Percentiles rank a stretch among this genome's conserved stretches.
phyloP scores from a whole-genome alignment of 2,113 vertebrate genomes.

The Barbus barbus region DNA sequence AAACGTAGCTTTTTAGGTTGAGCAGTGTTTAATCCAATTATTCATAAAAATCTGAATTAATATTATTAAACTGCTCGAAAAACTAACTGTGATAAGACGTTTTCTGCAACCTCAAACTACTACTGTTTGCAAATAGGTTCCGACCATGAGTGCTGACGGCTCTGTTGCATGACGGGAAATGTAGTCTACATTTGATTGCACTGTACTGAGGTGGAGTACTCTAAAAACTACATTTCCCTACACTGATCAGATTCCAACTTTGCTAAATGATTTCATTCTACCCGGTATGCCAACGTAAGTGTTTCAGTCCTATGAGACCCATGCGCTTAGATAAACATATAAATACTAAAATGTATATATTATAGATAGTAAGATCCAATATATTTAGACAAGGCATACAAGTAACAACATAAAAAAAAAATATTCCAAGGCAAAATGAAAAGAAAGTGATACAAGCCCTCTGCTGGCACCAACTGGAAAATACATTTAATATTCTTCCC shows the following conservation, averaged over 20 bases:
- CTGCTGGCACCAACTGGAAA: neutral
- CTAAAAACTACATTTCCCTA: conserved; percentile 47
- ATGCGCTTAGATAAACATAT: neutral
- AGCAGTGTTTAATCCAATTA: neutral
- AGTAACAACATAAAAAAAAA: neutral
- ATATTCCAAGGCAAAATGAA: neutral
- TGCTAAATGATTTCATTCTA: neutral
- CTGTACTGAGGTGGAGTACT: rapidly evolving
- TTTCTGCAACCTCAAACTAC: conserved; percentile 9
- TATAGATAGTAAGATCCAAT: neutral
- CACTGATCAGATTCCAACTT: neutral
- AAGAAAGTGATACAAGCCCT: neutral
- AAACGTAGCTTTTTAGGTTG: neutral
- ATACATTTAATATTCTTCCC: conserved; percentile 6
- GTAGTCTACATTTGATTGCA: neutral
- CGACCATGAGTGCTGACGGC: conserved; percentile 13
- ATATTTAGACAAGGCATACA: neutral
- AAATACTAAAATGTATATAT: neutral
- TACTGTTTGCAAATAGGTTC: neutral
- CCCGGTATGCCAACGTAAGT: neutral
- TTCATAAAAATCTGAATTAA: neutral
- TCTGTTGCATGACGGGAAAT: conserved; percentile 38
- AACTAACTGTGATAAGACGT: neutral
- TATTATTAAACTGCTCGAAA: neutral
- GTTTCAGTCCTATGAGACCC: neutral